Conservation (phyloP, 2,113 vertebrate species). For the Bungarus multicinctus region DNA sequence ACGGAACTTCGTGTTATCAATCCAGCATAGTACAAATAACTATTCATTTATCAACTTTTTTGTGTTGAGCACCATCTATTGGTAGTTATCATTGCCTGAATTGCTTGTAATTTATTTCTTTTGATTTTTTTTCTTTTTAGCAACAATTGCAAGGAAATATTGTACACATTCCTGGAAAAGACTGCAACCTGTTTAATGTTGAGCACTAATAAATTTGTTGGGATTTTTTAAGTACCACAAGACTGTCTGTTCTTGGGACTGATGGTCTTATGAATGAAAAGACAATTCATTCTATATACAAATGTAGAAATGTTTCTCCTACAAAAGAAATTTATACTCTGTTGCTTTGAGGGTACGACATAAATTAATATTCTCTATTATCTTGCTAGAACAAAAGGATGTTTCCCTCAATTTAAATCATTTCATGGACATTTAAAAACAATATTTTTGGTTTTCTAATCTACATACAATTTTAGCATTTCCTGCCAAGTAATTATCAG, state of each 20-base stretch:
- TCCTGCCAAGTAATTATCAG: not conserved
- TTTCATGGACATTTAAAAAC: not conserved
- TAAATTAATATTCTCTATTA: not conserved
- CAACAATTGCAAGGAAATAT: not conserved
- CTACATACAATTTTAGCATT: not conserved
- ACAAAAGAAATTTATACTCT: not conserved
- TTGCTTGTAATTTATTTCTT: not conserved
- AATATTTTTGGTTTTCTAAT: not conserved
- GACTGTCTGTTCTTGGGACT: not conserved
- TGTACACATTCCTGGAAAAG: not conserved
- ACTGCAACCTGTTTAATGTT: not conserved
- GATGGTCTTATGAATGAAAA: not conserved
- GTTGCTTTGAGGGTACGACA: not conserved
- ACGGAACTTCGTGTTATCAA: not conserved
- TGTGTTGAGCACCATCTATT: not conserved
- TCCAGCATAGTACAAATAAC: not conserved
- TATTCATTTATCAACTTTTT: not conserved
- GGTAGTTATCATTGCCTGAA: not conserved
- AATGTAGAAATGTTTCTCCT: not conserved
- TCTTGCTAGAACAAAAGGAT: not conserved
- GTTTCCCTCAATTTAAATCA: not conserved
- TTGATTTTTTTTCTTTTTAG: not conserved
- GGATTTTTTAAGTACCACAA: not conserved
- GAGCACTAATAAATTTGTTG: not conserved
- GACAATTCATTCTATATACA: not conserved